A percentile compares a stretch with the other conserved stretches of the same genome.
phyloP scores from a whole-genome alignment of 2,888 invertebrate species.

The Xanthorhoe designata region DNA sequence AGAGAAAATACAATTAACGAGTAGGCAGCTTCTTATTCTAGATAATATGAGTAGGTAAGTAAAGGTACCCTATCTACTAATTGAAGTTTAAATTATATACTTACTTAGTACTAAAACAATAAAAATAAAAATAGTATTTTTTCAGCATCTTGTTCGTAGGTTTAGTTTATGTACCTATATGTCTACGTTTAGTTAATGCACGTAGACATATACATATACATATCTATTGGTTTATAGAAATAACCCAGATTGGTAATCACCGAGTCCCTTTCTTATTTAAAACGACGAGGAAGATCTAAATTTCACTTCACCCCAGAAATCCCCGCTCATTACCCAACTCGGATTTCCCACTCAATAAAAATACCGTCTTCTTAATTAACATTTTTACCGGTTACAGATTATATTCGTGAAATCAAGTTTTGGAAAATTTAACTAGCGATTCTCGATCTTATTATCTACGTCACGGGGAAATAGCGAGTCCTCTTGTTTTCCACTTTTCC shows the following conservation, averaged over 20 bases:
- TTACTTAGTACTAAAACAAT: too few species aligned
- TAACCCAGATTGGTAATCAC: not conserved
- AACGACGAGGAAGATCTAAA: constrained; percentile 16
- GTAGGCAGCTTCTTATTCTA: too few species aligned
- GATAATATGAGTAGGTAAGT: too few species aligned
- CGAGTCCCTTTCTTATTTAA: not conserved
- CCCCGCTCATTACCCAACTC: constrained; percentile 13
- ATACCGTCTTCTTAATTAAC: constrained; percentile 19
- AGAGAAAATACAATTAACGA: too few species aligned
- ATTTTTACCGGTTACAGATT: constrained; percentile 21
- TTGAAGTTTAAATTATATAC: too few species aligned
- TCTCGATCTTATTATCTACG: constrained; percentile 25
- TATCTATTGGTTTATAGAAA: not conserved
- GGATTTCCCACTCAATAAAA: constrained; percentile 25
- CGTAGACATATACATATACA: not conserved
- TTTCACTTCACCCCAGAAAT: constrained; percentile 20
- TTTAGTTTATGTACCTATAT: not conserved
- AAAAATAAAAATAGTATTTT: too few species aligned
- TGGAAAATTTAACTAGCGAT: constrained; percentile 19
- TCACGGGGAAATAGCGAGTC: constrained; percentile 32
- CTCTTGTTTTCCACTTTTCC: constrained; percentile 29
- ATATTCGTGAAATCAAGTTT: constrained; percentile 9
- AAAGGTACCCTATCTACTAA: too few species aligned
- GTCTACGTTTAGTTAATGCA: not conserved
- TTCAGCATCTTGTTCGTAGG: too few species aligned